Conservation (phyloP, 2,113 vertebrate species). For the Uropsilus gracilis region DNA sequence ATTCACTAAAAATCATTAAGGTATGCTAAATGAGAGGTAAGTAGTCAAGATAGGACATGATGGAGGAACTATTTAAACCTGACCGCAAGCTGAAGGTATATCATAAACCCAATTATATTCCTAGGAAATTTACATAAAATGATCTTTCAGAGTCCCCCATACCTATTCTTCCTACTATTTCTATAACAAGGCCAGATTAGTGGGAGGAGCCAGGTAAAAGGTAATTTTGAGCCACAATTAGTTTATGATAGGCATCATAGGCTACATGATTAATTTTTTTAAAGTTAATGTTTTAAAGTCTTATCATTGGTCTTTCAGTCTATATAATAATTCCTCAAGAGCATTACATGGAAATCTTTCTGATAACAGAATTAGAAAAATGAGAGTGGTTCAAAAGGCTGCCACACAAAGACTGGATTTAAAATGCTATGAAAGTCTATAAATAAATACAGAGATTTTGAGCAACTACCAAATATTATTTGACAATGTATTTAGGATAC, state of each 20-base stretch:
- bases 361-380: neutral
- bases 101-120: neutral
- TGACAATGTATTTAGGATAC: neutral
- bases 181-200: neutral
- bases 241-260: neutral
- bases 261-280: neutral
- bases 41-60: neutral
- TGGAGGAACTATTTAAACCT: neutral
- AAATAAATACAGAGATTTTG: neutral
- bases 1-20: too few relatives aligned
- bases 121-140: neutral
- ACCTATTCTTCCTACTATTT: neutral
- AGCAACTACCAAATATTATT: neutral
- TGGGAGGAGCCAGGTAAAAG: neutral
- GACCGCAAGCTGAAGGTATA: neutral
- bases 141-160: neutral
- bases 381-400: neutral
- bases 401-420: neutral
- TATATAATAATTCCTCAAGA: neutral
- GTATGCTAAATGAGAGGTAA: too few relatives aligned
- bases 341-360: neutral
- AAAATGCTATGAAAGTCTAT: neutral
- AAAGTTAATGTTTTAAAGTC: neutral
- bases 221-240: neutral
- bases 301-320: neutral